These are phyloP conservation scores for Holothuria leucospilota DNA, from an alignment of 53 echinoderm and acorn worm species.

Conservation along the genomic window DNA sequence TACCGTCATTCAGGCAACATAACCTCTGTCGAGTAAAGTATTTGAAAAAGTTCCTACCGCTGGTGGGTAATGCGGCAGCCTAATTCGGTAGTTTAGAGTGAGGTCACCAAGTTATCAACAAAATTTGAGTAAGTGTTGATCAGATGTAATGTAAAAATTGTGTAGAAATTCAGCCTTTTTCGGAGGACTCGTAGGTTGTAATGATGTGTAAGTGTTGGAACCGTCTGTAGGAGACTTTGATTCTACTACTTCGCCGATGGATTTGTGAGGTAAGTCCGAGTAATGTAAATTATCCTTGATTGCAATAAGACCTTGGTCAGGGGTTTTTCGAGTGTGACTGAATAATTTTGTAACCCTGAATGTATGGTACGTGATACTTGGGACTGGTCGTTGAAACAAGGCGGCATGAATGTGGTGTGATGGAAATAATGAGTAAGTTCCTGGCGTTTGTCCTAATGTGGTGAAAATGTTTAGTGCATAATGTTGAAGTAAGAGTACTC, in stretches of 20 bases:
- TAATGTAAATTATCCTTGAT: background rate
- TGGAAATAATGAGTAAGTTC: background rate
- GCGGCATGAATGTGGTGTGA: background rate
- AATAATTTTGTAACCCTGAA: background rate
- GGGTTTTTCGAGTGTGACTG: background rate
- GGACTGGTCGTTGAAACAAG: background rate
- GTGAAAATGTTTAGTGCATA: background rate
- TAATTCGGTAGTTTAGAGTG: conserved; percentile 14
- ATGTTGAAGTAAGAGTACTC: background rate
- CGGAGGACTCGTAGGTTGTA: background rate
- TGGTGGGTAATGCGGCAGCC: no score
- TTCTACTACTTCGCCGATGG: background rate
- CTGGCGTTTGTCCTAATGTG: background rate
- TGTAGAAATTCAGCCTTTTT: background rate
- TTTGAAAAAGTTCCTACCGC: background rate
- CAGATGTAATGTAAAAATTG: background rate
- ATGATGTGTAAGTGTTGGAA: background rate
- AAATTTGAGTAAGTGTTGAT: background rate
- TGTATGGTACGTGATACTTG: background rate
- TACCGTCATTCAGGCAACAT: background rate
- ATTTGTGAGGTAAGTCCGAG: background rate
- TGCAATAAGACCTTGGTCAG: background rate
- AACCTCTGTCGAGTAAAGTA: background rate
- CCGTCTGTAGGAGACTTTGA: background rate
- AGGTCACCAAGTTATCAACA: background rate